phyloP scores from a whole-genome alignment of 37 sponge, comb jelly and placozoan genomes.

The Spongilla lacustris region DNA sequence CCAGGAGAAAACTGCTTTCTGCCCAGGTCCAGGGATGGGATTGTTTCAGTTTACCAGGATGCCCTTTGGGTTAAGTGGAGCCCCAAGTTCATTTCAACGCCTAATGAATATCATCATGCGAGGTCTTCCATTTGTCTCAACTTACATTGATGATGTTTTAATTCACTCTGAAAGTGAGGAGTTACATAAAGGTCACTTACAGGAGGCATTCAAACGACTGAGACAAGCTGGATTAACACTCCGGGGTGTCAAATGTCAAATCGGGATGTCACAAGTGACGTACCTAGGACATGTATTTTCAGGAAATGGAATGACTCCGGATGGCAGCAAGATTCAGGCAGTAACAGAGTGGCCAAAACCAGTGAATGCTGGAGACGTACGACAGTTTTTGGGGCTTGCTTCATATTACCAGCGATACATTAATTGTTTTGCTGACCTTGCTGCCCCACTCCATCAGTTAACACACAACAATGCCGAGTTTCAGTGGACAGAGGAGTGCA shows the following conservation, averaged over 20 bases:
- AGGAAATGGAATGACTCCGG: conserved; percentile 54
- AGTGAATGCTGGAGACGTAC: conserved; percentile 12
- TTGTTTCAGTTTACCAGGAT: conserved; percentile 52
- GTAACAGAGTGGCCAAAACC: conserved; percentile 49
- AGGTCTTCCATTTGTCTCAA: conserved; percentile 50
- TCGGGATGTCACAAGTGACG: conserved; percentile 33
- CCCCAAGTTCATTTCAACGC: conserved; percentile 60
- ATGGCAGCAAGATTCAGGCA: conserved; percentile 42
- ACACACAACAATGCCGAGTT: conserved; percentile 43
- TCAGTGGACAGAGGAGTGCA: conserved; percentile 24
- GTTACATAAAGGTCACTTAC: conserved; percentile 40
- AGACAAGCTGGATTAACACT: conserved; percentile 59
- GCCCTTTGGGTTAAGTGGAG: conserved; percentile 61
- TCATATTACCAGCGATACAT: conserved; percentile 67
- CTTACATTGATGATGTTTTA: conserved; percentile 57
- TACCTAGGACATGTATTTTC: conserved; percentile 64
- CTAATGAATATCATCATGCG: conserved; percentile 55
- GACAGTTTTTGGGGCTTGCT: conserved; percentile 58
- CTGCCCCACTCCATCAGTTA: conserved; percentile 51
- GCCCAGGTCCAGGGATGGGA: conserved; percentile 65
- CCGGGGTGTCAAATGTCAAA: conserved; percentile 47
- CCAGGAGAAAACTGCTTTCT: conserved; percentile 48
- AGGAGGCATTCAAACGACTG: conserved; percentile 58
- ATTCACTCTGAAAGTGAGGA: conserved; percentile 22
- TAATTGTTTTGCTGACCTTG: conserved; percentile 48